phyloP scores from a whole-genome alignment of 2,888 invertebrate genomes.

The Cremastobaeus sp. region DNA sequence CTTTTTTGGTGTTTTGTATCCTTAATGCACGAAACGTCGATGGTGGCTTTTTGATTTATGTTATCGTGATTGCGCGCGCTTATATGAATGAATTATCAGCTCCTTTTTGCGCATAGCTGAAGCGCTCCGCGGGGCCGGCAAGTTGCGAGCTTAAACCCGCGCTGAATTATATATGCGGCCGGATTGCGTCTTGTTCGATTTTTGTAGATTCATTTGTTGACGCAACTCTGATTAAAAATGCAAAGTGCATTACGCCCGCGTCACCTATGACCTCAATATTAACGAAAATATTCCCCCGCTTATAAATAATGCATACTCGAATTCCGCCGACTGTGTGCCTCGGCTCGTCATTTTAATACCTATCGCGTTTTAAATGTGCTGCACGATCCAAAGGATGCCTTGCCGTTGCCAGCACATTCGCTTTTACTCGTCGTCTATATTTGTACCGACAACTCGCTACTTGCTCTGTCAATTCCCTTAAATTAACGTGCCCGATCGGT shows the following conservation, averaged over 20 bases:
- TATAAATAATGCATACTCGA: not conserved
- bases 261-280: slow-evolving; percentile 18
- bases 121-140: too few species aligned
- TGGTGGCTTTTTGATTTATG: slow-evolving; percentile 1
- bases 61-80: not conserved
- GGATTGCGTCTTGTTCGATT: too few species aligned
- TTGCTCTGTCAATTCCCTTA: slow-evolving; percentile 17
- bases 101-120: too few species aligned
- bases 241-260: slow-evolving; percentile 1
- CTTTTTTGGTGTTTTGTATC: slow-evolving; percentile 1
- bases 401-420: slow-evolving; percentile 34
- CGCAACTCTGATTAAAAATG: too few species aligned
- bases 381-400: slow-evolving; percentile 34
- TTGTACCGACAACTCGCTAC: slow-evolving; percentile 6
- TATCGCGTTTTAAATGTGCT: slow-evolving; percentile 12
- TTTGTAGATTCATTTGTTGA: too few species aligned
- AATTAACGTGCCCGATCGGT: slow-evolving; percentile 7
- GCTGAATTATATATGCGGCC: too few species aligned
- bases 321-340: slow-evolving; percentile 6
- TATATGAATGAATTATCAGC: slow-evolving; percentile 5
- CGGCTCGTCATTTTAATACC: slow-evolving; percentile 17
- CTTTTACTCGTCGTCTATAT: slow-evolving; percentile 2
- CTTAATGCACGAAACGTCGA: not conserved
- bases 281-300: slow-evolving; percentile 1
- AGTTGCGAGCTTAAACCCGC: too few species aligned